phyloP scores from a whole-genome alignment of 2,113 vertebrate species.

The Formicarius rufipectus region DNA sequence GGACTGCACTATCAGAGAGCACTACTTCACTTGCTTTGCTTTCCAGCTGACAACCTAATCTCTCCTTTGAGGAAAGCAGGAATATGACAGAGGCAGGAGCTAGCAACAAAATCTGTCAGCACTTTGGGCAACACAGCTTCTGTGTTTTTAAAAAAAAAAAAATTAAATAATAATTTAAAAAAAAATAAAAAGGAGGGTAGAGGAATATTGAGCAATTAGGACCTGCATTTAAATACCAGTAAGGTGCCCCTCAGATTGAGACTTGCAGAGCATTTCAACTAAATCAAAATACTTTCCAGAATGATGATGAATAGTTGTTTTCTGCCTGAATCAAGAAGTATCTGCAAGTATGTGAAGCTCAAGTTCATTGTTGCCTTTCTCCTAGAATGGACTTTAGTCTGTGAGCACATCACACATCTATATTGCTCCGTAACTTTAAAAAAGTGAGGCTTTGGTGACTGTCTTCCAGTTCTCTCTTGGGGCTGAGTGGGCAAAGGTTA shows the following conservation, averaged over 20 bases:
- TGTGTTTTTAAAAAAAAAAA: not conserved
- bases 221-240: not conserved
- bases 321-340: not conserved
- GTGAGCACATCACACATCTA: not conserved
- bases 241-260: not conserved
- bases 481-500: not conserved
- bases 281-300: not conserved
- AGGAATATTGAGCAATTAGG: not conserved
- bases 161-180: no score
- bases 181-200: accelerated
- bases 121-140: not conserved
- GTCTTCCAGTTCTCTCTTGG: not conserved
- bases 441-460: not conserved
- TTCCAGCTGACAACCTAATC: not conserved
- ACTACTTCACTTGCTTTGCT: not conserved
- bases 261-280: not conserved
- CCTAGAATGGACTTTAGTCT: not conserved
- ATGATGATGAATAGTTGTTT: not conserved
- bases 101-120: not conserved
- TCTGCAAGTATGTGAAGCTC: not conserved
- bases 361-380: not conserved
- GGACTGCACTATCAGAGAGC: not conserved
- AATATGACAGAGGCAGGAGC: not conserved
- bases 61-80: not conserved
- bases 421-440: not conserved